Conservation (phyloP, 2,888 invertebrate genomes). For the Phoronis australis region DNA sequence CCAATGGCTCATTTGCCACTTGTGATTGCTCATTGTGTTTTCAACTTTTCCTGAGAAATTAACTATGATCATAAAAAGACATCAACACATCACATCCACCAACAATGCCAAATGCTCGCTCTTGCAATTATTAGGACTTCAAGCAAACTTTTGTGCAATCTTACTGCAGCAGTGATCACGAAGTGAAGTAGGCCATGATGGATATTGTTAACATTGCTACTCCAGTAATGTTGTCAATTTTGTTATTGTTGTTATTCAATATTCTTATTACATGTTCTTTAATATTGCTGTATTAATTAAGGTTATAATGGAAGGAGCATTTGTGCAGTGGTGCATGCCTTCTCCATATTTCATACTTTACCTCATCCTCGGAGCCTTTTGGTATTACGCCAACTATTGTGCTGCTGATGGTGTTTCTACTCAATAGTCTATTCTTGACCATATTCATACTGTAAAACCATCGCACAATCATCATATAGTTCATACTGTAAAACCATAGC, state of each 20-base stretch:
- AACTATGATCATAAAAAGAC: no score
- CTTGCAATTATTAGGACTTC: no score
- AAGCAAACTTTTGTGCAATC: not conserved
- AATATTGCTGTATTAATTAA: not conserved
- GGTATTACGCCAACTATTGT: constrained; percentile 56
- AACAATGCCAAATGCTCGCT: no score
- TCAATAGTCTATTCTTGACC: constrained; percentile 55
- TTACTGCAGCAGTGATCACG: not conserved
- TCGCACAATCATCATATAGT: constrained; percentile 19
- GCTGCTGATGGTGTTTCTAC: constrained; percentile 51
- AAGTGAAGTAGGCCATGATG: not conserved
- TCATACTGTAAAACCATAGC: constrained; percentile 54
- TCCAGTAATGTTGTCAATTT: no score
- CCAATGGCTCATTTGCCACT: no score
- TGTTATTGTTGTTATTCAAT: no score
- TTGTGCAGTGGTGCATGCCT: not conserved
- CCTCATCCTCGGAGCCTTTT: constrained; percentile 41
- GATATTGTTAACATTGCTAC: not conserved
- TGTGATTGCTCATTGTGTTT: no score
- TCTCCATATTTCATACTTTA: constrained; percentile 16
- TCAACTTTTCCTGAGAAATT: no score
- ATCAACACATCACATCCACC: no score
- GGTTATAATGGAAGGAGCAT: not conserved
- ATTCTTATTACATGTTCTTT: no score
- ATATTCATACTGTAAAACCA: constrained; percentile 55